Evolutionary conservation across 2,113 vertebrate species (phyloP).

Genomic region (Camelus dromedarius): DNA sequence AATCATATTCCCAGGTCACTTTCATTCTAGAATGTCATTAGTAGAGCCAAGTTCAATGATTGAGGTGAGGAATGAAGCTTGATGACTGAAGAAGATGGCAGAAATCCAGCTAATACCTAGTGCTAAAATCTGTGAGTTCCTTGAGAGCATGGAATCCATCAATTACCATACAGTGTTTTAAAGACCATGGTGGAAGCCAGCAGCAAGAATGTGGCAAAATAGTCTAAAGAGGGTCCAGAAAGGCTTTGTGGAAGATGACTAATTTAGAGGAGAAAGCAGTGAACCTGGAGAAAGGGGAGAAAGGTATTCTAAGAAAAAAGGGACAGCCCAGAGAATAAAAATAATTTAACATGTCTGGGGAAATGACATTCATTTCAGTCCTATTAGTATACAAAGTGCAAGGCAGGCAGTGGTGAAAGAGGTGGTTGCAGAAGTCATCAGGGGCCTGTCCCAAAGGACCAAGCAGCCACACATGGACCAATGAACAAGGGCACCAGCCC

Average conservation of each 20-base stretch:
- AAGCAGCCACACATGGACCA: neutral
- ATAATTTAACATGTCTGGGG: neutral
- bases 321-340: constrained; percentile 12
- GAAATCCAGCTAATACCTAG: constrained; percentile 22
- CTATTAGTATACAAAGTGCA: constrained; percentile 3
- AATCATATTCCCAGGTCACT: constrained; percentile 58
- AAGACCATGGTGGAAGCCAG: neutral
- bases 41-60: constrained; percentile 33
- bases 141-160: neutral
- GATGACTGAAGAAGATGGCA: constrained; percentile 8
- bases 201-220: neutral
- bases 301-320: constrained; percentile 30
- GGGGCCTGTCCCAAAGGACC: neutral
- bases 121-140: constrained; percentile 36
- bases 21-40: constrained; percentile 62
- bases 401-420: constrained; percentile 16
- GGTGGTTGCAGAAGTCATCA: neutral
- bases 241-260: neutral
- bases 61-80: neutral
- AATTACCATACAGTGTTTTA: neutral
- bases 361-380: constrained; percentile 43
- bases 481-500: neutral
- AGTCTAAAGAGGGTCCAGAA: neutral
- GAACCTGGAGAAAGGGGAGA: constrained; percentile 21
- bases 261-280: constrained; percentile 29